Evolutionary conservation across 2,113 vertebrate genomes (phyloP).

Genomic region (Malaclemys terrapin): DNA sequence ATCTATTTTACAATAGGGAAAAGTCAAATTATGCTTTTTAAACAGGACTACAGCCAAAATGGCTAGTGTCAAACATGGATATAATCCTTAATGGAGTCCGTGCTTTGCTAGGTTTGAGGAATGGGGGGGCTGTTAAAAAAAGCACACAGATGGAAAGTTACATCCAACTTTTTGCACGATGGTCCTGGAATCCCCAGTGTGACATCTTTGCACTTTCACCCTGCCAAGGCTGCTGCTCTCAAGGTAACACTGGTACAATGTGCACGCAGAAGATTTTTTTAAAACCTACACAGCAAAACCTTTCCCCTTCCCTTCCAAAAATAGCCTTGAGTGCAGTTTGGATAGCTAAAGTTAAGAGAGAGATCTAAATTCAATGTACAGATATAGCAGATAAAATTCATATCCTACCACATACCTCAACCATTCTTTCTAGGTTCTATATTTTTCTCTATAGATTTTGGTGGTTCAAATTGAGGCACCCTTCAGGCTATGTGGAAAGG

Average conservation of each 20-base stretch:
- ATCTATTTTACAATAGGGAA: background rate
- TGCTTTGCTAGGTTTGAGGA: background rate
- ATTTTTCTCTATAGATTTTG: background rate
- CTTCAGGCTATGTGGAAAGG: background rate
- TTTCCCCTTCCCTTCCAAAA: background rate
- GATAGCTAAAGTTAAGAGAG: background rate
- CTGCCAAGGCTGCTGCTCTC: background rate
- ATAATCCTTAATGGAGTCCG: rapidly evolving
- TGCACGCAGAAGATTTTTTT: background rate
- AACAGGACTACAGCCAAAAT: background rate
- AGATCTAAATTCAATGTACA: background rate
- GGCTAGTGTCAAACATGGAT: background rate
- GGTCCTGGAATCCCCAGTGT: background rate
- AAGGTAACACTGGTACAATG: background rate
- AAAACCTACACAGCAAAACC: background rate
- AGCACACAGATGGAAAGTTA: too few relatives aligned
- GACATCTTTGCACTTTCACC: rapidly evolving
- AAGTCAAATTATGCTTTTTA: background rate
- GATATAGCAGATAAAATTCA: background rate
- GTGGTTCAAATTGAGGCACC: background rate
- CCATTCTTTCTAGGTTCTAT: background rate
- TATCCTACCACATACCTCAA: background rate
- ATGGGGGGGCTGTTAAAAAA: rapidly evolving
- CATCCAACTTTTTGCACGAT: rapidly evolving
- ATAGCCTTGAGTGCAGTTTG: background rate